phyloP scores from a whole-genome alignment of 2,113 vertebrate species.

The Scalopus aquaticus region DNA sequence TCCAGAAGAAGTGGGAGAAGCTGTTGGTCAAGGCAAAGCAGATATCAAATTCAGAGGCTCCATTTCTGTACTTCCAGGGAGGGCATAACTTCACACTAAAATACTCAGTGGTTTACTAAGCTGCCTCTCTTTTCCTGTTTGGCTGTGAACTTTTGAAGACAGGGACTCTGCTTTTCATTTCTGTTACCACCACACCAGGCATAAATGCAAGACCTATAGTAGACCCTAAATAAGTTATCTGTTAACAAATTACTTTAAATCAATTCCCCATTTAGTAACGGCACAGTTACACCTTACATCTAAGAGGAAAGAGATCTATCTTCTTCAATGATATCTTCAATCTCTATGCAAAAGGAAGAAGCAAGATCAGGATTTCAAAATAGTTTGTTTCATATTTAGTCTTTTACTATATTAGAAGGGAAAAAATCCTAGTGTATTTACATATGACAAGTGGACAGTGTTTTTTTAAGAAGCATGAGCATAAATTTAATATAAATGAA shows the following conservation, averaged over 20 bases:
- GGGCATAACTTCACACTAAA: no score
- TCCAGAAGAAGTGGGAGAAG: background rate
- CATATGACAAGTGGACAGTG: background rate
- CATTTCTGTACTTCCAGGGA: background rate
- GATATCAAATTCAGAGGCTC: background rate
- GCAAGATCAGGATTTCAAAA: slow-evolving; percentile 4
- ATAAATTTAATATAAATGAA: slow-evolving; percentile 37
- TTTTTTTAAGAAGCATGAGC: background rate
- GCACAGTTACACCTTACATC: background rate
- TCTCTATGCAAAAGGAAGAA: background rate
- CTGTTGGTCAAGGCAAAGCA: background rate
- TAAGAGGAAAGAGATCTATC: background rate
- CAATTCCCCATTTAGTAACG: background rate
- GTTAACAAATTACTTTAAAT: slow-evolving; percentile 4
- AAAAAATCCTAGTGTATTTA: background rate
- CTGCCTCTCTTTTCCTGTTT: background rate
- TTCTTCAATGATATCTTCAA: background rate
- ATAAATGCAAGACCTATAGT: background rate
- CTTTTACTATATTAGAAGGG: background rate
- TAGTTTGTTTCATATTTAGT: background rate
- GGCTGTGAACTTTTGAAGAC: background rate
- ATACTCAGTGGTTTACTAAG: background rate
- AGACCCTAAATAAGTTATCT: background rate
- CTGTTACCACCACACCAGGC: background rate
- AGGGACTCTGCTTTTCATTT: background rate